Conservation (phyloP, 2,888 invertebrate species). For the Eupelmus urozonus region DNA sequence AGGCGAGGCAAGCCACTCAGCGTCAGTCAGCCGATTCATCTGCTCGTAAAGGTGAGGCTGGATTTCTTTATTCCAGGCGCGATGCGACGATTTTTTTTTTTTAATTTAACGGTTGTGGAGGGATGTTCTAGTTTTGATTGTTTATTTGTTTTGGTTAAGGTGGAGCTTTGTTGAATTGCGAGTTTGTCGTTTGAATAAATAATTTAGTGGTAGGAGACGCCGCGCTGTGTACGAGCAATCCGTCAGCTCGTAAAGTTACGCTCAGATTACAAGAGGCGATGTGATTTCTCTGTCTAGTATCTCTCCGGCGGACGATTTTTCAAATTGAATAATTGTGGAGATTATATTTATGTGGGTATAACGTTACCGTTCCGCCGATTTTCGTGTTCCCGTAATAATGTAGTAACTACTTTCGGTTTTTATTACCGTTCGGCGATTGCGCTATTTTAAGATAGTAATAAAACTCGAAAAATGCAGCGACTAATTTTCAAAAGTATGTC, state of each 20-base stretch:
- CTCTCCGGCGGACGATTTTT: conserved; percentile 18
- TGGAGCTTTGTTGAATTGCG: too few species aligned
- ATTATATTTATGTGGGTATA: background rate
- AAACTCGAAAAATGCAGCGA: too few species aligned
- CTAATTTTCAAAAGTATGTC: too few species aligned
- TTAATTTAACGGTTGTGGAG: background rate
- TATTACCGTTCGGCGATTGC: too few species aligned
- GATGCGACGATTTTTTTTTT: background rate
- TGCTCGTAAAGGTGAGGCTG: conserved; percentile 74
- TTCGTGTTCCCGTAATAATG: too few species aligned
- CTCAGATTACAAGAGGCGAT: conserved; percentile 26
- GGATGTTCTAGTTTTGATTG: too few species aligned
- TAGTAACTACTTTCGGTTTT: too few species aligned
- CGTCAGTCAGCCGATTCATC: conserved; percentile 76
- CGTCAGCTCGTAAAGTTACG: conserved; percentile 24
- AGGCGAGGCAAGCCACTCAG: conserved; percentile 75
- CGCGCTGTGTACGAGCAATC: background rate
- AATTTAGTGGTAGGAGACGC: conserved; percentile 6
- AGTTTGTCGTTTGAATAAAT: conserved; percentile 7
- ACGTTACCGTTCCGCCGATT: too few species aligned
- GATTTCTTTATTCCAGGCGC: background rate
- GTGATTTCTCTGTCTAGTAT: conserved; percentile 15
- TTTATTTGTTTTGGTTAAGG: too few species aligned
- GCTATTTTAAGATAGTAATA: too few species aligned
- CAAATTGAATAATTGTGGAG: conserved; percentile 22